Base-by-base conservation (phyloP, 1,140 invertebrate genomes). In the Nebria ingens region DNA sequence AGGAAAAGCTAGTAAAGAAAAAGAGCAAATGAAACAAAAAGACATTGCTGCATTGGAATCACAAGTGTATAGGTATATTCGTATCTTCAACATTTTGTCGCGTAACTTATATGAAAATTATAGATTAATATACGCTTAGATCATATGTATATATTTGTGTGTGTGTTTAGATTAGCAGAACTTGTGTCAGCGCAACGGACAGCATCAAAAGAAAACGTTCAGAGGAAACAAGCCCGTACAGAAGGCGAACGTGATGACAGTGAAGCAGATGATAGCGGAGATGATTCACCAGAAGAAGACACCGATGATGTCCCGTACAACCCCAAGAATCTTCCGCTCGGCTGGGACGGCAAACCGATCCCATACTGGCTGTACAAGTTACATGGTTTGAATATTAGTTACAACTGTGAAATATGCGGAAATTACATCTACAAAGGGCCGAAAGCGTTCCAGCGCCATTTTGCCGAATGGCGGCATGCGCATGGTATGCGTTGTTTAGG, bases 341-440 rank as follows among this genome's bases (percentile, higher is more conserved):
- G 97, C 3, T 99, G 97, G 97, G 97, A 99, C 76, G 97, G 97
- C 50, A 99, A 99, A 78, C 95, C 95, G 0, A 98, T 98, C 66
- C 97, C 97, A 0, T 99, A 99, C 72, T 99, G 97, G 97, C 73
- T 99, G 21, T 99, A 99, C 71, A 99, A 99, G 76, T 74, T 99
- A 3, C 97, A 99, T 71, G 97, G 97, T 0, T 77, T 99, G 1
- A 99, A 99, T 72, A 97, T 99, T 50, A 97, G 91, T 69, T 99
- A 98, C 70, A 95, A 91, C 58, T 99, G 97, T 73, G 97, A 99
- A 73, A 99, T 99, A 58, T 99, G 97, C 75, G 97, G 97, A n/a
- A 99, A 99, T 74, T 97, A 91, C 64, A 93, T 91, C 0, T 99
- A 99, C 73, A 97, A 98, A 74, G 97, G 97, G 1, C 97, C 97